These are phyloP conservation scores for Lycophotia porphyrea DNA, from an alignment of 2,888 invertebrate species.

Conservation along the genomic window DNA sequence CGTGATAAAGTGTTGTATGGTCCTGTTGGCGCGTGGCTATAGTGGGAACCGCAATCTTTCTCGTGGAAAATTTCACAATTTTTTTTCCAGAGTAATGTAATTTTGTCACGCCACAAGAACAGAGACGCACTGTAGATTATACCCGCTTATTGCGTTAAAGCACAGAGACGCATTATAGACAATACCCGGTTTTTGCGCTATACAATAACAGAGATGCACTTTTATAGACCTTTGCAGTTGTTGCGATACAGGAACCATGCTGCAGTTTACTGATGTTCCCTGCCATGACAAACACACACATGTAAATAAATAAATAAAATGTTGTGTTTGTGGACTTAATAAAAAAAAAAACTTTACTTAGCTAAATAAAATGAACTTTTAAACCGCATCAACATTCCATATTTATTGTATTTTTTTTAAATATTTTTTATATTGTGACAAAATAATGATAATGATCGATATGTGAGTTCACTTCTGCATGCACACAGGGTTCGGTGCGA, in stretches of 20 bases:
- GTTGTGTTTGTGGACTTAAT: too few relatives aligned
- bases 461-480: constrained; percentile 80
- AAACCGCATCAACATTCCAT: not conserved
- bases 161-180: too few relatives aligned
- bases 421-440: not conserved
- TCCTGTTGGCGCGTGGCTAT: too few relatives aligned
- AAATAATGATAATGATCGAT: not conserved
- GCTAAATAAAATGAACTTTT: not conserved
- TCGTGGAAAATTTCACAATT: too few relatives aligned
- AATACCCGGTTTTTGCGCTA: too few relatives aligned
- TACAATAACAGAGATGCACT: not conserved
- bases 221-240: not conserved
- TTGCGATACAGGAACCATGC: not conserved
- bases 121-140: too few relatives aligned
- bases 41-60: too few relatives aligned
- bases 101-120: too few relatives aligned
- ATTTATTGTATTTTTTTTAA: not conserved
- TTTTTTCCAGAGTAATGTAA: too few relatives aligned
- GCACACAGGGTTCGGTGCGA: constrained; percentile 86
- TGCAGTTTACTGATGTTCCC: not conserved
- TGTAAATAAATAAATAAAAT: too few relatives aligned
- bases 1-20: too few relatives aligned
- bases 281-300: not conserved
- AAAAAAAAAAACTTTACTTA: not conserved
- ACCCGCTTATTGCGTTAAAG: not conserved